Conservation (phyloP, 2,797 vertebrate genomes). For the Aplochiton taeniatus region DNA sequence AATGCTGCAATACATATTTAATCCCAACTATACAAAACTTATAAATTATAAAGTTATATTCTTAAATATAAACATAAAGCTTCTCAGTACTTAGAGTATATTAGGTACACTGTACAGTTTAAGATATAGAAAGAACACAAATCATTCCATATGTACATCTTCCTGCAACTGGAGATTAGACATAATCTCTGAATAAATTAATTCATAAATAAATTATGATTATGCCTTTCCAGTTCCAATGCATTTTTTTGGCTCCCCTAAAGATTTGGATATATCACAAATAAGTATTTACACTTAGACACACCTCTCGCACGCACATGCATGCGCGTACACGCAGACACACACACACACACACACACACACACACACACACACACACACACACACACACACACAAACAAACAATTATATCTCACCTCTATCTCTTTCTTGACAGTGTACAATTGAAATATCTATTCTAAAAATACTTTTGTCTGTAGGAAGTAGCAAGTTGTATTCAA, state of each 20-base stretch:
- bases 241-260: slow-evolving; percentile 46
- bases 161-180: slow-evolving; percentile 55
- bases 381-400: slow-evolving; percentile 21
- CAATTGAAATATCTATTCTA: slow-evolving; percentile 39
- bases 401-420: slow-evolving; percentile 1
- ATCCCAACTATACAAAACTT: slow-evolving; percentile 65
- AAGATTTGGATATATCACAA: slow-evolving; percentile 28
- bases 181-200: slow-evolving; percentile 73
- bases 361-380: slow-evolving; percentile 27
- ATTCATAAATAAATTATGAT: slow-evolving; percentile 76
- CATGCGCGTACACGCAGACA: slow-evolving; percentile 1
- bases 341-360: slow-evolving; percentile 9
- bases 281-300: not conserved
- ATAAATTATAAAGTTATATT: slow-evolving; percentile 67
- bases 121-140: not conserved
- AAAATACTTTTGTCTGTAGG: slow-evolving; percentile 69
- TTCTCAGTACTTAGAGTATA: slow-evolving; percentile 63
- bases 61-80: slow-evolving; percentile 72
- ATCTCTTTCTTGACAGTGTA: slow-evolving; percentile 27
- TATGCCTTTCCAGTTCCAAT: slow-evolving; percentile 64
- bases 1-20: slow-evolving; percentile 40
- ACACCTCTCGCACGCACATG: not conserved
- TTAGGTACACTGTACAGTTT: slow-evolving; percentile 58
- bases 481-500: slow-evolving; percentile 52
- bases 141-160: not conserved